Conservation (phyloP, 2,113 vertebrate species). For the Heterotis niloticus region DNA sequence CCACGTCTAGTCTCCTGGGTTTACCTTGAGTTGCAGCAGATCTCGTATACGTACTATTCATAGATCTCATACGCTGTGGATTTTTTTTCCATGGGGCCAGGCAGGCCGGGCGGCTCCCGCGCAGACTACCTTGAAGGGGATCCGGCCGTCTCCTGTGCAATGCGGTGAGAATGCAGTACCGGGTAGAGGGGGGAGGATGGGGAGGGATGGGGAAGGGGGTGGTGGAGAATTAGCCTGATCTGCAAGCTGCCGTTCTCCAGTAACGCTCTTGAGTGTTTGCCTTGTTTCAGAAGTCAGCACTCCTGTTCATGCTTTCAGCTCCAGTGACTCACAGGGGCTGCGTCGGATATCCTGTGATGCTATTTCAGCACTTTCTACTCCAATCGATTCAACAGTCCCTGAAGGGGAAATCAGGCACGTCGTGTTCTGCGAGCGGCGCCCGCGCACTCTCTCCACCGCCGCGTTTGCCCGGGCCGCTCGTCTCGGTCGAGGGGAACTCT, state of each 20-base stretch:
- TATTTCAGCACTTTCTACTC: constrained; percentile 69
- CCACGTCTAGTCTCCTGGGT: constrained; percentile 2
- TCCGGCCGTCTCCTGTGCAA: background rate
- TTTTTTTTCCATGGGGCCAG: background rate
- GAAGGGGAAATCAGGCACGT: constrained; percentile 59
- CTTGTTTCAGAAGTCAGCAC: constrained; percentile 69
- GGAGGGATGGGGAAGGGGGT: background rate
- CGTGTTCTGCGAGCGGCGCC: constrained; percentile 48
- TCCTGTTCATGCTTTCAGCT: constrained; percentile 71
- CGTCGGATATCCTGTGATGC: constrained; percentile 53
- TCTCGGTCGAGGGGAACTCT: background rate
- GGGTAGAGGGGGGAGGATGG: background rate
- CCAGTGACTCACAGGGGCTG: constrained; percentile 60
- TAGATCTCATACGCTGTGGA: background rate
- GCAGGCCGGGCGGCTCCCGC: background rate
- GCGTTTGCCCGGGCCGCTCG: background rate
- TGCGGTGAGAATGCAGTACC: constrained; percentile 28
- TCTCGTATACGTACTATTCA: constrained; percentile 14
- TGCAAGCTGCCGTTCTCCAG: constrained; percentile 19
- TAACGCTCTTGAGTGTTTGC: constrained; percentile 46
- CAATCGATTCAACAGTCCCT: constrained; percentile 69
- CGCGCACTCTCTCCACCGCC: constrained; percentile 31
- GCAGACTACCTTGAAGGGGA: background rate
- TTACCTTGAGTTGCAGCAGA: constrained; percentile 11
- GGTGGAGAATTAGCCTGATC: background rate